Conservation (phyloP, 2,888 invertebrate genomes). For the Epistrophe grossulariae region DNA sequence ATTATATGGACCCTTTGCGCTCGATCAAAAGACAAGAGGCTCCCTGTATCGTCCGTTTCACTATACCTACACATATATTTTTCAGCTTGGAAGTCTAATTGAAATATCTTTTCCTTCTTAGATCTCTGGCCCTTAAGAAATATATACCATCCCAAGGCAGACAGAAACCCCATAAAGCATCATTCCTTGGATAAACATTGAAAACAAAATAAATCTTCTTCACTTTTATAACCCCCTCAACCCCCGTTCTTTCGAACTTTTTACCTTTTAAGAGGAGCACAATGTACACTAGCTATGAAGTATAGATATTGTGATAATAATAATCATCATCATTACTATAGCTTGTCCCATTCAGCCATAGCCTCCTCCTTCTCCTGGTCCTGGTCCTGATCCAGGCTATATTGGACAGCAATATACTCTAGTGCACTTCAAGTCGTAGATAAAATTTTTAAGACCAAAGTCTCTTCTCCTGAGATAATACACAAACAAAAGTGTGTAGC, state of each 20-base stretch:
- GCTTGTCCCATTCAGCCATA: slow-evolving; percentile 31
- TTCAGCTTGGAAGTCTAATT: slow-evolving; percentile 57
- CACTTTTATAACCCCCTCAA: slow-evolving; percentile 5
- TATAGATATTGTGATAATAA: slow-evolving; percentile 72
- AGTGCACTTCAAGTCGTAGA: slow-evolving; percentile 65
- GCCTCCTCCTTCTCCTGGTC: neutral
- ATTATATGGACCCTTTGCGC: neutral
- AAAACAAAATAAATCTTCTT: slow-evolving; percentile 73
- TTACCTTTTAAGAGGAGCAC: slow-evolving; percentile 18
- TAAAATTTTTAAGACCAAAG: slow-evolving; percentile 65
- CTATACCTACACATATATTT: neutral
- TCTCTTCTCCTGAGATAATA: slow-evolving; percentile 65
- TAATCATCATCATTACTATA: slow-evolving; percentile 67
- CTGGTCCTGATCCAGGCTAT: neutral
- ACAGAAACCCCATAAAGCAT: slow-evolving; percentile 62
- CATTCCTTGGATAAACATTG: slow-evolving; percentile 71
- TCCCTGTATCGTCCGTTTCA: neutral
- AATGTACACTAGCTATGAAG: slow-evolving; percentile 14
- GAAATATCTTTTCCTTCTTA: slow-evolving; percentile 58
- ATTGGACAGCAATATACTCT: slow-evolving; percentile 21
- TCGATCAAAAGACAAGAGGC: slow-evolving; percentile 5
- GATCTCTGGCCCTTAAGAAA: slow-evolving; percentile 5
- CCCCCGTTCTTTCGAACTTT: slow-evolving; percentile 1
- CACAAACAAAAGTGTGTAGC: slow-evolving; percentile 62
- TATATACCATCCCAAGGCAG: neutral